Base-by-base conservation (phyloP, 2,888 invertebrate species). In the Cheilosia vulpina region DNA sequence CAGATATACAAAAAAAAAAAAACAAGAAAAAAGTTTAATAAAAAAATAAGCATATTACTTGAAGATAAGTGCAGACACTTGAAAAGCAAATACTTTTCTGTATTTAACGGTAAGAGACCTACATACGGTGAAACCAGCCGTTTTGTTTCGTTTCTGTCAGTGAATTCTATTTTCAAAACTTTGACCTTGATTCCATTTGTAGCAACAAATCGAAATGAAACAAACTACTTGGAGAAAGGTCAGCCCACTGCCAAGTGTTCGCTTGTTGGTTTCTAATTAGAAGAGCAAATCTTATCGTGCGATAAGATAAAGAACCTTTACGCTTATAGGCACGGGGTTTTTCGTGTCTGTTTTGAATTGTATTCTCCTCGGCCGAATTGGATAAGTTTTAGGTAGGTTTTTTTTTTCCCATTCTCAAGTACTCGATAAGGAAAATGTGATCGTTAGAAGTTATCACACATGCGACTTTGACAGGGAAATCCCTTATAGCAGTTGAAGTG, bases 131-230 rank as follows among this genome's bases (percentile, higher is more conserved):
- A 83, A 83, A 83, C 78, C 68, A 78, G 57, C 60, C 17, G 17
- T 17, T 19, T 45, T 45, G 34, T 34, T 45, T 19, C 45, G n/a
- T n/a, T 45, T 45, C 45, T 45, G n/a, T 45, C 19, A 19, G 17
- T 19, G 9, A 31, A 19, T 68, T 55, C 19, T 19, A 13, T 80
- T 80, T 82, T 55, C 52, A 75, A 76, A 58, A 52, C 62, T 71
- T 38, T 83, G 79, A 84, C 83, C 83, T 84, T 84, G 83, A 84
- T 84, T 79, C 79, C 75, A 75, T 58, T 79, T 69, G 63, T 27
- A 47, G 68, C 62, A 78, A 68, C 57, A 43, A 73, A 58, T 82
- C 60, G 43, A 72, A 83, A 68, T 50, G 55, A 63, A 72, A 43
- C 19, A 38, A 34, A 58, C 57, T 53, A 58, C 17, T 55, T 24